Evolutionary conservation across 92 coral and sea anemone genomes (phyloP).

Genomic region (Heteractis magnifica): DNA sequence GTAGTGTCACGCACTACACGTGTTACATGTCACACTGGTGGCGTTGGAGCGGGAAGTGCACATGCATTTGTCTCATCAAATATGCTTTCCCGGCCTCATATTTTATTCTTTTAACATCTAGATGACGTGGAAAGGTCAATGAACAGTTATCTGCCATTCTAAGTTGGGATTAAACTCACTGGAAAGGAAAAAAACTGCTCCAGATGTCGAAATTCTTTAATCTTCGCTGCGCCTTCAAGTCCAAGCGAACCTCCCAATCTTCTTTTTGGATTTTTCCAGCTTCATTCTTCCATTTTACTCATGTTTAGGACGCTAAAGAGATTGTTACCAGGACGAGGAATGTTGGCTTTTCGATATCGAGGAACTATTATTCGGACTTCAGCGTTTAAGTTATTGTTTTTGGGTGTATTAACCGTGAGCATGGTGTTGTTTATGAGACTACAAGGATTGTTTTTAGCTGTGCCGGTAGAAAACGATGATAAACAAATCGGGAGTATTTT

Average conservation of each 20-base stretch:
- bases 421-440: constrained; percentile 49
- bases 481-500: constrained; percentile 26
- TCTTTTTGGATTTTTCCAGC: neutral
- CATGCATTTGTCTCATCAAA: constrained; percentile 9
- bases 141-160: neutral
- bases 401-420: constrained; percentile 40
- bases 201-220: neutral
- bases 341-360: constrained; percentile 47
- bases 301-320: constrained; percentile 8
- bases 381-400: constrained; percentile 51
- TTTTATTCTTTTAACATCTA: constrained; percentile 11
- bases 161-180: too few species aligned
- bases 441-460: constrained; percentile 42
- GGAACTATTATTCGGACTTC: constrained; percentile 69
- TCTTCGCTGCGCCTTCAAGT: neutral
- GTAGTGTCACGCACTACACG: constrained; percentile 1
- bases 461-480: constrained; percentile 27
- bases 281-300: neutral
- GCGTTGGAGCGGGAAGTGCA: constrained; percentile 12
- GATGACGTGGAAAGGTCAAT: constrained; percentile 27
- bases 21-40: neutral
- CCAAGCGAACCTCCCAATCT: neutral
- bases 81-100: neutral
- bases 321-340: constrained; percentile 26
- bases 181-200: neutral